A percentile compares a stretch with the other conserved stretches of the same genome.
phyloP scores from a whole-genome alignment of 64 coral and sea anemone genomes.

The Montipora efflorescens region DNA sequence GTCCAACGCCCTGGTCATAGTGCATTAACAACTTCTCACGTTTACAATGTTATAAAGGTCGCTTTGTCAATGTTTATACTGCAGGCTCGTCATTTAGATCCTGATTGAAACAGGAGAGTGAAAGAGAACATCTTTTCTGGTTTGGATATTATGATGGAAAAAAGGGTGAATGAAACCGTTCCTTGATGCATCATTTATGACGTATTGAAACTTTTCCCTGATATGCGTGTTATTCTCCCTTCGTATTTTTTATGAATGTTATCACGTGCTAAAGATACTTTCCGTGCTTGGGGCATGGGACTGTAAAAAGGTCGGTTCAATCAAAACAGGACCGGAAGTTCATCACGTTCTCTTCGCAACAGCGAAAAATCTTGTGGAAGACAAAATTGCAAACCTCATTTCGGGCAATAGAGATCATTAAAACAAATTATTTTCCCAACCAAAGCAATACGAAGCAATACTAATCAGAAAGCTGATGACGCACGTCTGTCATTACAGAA shows the following conservation, averaged over 20 bases:
- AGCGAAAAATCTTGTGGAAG: no score
- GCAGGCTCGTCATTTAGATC: neutral
- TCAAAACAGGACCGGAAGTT: neutral
- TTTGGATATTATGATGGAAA: no score
- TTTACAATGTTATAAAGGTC: constrained; percentile 41
- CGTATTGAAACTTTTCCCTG: neutral
- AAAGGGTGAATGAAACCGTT: neutral
- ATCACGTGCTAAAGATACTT: constrained; percentile 35
- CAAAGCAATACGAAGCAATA: constrained; percentile 3
- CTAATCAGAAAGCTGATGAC: neutral
- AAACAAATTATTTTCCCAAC: constrained; percentile 45
- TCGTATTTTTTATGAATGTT: neutral
- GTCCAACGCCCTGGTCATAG: neutral
- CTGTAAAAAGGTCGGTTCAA: no score
- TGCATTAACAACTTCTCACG: neutral
- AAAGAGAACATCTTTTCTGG: neutral
- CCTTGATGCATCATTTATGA: no score
- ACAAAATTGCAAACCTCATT: neutral
- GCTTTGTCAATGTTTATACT: neutral
- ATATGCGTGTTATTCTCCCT: neutral
- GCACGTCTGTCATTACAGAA: neutral
- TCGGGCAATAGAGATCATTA: neutral
- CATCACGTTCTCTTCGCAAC: neutral
- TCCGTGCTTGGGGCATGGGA: neutral
- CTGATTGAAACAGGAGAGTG: neutral